Evolutionary conservation across 1,140 invertebrate species (phyloP).

Genomic region (Calosoma granatense): DNA sequence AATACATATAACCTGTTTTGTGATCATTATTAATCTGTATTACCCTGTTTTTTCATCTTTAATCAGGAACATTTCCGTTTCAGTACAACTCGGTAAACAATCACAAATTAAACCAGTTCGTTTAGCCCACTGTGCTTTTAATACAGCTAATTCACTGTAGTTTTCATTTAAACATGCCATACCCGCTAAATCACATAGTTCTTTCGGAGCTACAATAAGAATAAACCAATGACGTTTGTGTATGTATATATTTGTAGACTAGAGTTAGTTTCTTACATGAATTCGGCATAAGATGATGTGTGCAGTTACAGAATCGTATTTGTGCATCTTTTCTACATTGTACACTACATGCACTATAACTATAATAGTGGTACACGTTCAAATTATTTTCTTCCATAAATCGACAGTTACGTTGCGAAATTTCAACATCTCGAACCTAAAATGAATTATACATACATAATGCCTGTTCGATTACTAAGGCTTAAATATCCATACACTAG

Average conservation of each 20-base stretch:
- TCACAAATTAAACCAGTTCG: constrained; percentile 32
- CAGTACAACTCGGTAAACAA: constrained; percentile 43
- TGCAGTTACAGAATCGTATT: constrained; percentile 49
- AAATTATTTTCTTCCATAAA: constrained; percentile 53
- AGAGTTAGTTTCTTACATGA: constrained; percentile 24
- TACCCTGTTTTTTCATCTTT: constrained; percentile 27
- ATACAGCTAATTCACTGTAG: constrained; percentile 47
- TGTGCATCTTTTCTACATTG: constrained; percentile 55
- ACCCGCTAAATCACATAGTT: constrained; percentile 46
- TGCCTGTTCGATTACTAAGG: too few relatives aligned
- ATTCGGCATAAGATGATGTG: constrained; percentile 54
- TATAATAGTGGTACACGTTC: constrained; percentile 50
- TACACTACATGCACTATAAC: constrained; percentile 56
- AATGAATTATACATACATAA: constrained; percentile 11
- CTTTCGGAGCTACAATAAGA: constrained; percentile 17
- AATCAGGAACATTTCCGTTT: constrained; percentile 36
- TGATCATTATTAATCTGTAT: not conserved
- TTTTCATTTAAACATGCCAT: constrained; percentile 48
- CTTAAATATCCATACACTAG: not conserved
- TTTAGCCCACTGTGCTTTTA: constrained; percentile 38
- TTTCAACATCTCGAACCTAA: constrained; percentile 28
- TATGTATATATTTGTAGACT: constrained; percentile 5
- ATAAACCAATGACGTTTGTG: not conserved
- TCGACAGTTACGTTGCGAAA: constrained; percentile 41
- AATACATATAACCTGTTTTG: constrained; percentile 12